Evolutionary conservation across 2,888 invertebrate genomes (phyloP).

Genomic region (Hydrotaea cyrtoneurina): DNA sequence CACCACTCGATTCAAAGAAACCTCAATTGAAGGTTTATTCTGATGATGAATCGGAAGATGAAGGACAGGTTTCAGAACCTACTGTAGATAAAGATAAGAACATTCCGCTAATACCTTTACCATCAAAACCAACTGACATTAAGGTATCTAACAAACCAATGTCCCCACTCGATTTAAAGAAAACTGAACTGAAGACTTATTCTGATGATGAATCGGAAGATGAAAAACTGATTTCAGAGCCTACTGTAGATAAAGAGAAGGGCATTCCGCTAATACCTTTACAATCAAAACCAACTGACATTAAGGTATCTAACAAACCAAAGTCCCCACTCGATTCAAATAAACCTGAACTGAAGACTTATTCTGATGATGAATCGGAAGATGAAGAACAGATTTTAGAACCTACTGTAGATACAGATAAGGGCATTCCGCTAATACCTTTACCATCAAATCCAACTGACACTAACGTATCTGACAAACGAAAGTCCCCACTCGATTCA

Average conservation of each 20-base stretch:
- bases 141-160: constrained; percentile 21
- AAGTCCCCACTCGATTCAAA: no score
- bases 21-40: constrained; percentile 12
- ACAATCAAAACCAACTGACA: no score
- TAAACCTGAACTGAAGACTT: no score
- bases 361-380: no score
- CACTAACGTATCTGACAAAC: neutral
- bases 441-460: neutral
- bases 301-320: no score
- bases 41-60: constrained; percentile 52
- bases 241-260: neutral
- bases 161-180: constrained; percentile 29
- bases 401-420: neutral
- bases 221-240: neutral
- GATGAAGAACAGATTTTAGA: no score
- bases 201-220: constrained; percentile 53
- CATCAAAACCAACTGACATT: neutral
- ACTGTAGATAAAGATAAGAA: neutral
- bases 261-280: neutral
- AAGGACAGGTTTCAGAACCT: neutral
- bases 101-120: neutral
- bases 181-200: constrained; percentile 8
- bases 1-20: constrained; percentile 16
- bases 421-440: neutral
- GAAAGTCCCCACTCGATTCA: no score